Evolutionary conservation across 2,888 invertebrate genomes (phyloP).

Genomic region (Acrobasis repandana): DNA sequence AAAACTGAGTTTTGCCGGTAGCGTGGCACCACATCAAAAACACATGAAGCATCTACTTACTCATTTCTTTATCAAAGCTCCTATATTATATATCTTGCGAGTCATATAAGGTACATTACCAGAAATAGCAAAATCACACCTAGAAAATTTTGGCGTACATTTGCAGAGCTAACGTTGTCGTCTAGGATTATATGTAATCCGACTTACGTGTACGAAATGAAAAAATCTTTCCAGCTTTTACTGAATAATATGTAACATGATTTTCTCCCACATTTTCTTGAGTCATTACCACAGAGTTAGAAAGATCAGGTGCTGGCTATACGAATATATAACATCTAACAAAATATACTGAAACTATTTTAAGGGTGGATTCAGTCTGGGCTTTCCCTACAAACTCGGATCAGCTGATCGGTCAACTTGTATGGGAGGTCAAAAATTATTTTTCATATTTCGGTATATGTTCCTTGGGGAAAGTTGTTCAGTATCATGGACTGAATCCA

Average conservation of each 20-base stretch:
- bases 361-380: no score
- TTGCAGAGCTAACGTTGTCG: slow-evolving; percentile 5
- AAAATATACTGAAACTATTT: no score
- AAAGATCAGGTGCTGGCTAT: not conserved
- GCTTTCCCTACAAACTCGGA: no score
- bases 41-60: not conserved
- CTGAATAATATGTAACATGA: slow-evolving; percentile 17
- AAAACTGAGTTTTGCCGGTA: no score
- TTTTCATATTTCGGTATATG: no score
- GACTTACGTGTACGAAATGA: slow-evolving; percentile 20
- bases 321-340: no score
- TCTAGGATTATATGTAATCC: slow-evolving; percentile 20
- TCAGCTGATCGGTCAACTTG: no score
- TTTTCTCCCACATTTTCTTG: slow-evolving; percentile 14
- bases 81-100: not conserved
- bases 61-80: not conserved
- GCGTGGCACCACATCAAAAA: no score
- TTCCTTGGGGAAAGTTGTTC: no score
- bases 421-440: no score
- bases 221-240: slow-evolving; percentile 15
- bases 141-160: not conserved
- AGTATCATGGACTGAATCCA: no score
- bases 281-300: slow-evolving; percentile 15
- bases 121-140: not conserved
- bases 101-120: not conserved